Conservation (phyloP, 2,113 vertebrate species). For the Triplophysa siluroides region DNA sequence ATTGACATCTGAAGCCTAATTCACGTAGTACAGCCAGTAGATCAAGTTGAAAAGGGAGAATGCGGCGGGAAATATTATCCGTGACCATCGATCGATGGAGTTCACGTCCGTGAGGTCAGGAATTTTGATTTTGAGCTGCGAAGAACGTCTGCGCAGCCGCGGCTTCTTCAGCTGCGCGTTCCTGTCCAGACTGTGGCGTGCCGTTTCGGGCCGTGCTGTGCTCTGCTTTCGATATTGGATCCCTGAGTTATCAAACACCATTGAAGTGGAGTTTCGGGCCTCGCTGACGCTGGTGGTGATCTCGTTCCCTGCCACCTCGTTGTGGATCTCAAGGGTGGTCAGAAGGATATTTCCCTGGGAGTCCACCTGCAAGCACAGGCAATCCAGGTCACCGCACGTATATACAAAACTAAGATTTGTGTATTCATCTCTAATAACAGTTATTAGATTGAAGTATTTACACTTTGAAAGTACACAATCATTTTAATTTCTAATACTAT, state of each 20-base stretch:
- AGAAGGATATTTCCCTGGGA: constrained; percentile 93
- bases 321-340: constrained; percentile 94
- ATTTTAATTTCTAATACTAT: not conserved
- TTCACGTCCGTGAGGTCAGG: constrained; percentile 98
- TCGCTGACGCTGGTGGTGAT: constrained; percentile 81
- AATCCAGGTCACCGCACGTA: not conserved
- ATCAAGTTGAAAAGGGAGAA: constrained; percentile 98
- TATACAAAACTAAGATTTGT: no score
- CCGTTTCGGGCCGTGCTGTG: constrained; percentile 72
- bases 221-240: constrained; percentile 93
- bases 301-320: constrained; percentile 89
- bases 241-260: constrained; percentile 89
- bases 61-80: constrained; percentile 92
- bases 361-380: constrained; percentile 80
- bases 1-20: constrained; percentile 75
- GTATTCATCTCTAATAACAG: no score
- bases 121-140: constrained; percentile 96
- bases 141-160: constrained; percentile 88
- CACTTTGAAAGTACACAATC: no score
- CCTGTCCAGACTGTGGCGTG: constrained; percentile 80
- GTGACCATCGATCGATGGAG: constrained; percentile 95
- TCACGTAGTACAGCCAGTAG: constrained; percentile 99
- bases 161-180: constrained; percentile 81
- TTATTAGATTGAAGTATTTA: no score
- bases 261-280: constrained; percentile 86